Conservation (phyloP, 2,888 invertebrate genomes). For the Polyploca ridens region DNA sequence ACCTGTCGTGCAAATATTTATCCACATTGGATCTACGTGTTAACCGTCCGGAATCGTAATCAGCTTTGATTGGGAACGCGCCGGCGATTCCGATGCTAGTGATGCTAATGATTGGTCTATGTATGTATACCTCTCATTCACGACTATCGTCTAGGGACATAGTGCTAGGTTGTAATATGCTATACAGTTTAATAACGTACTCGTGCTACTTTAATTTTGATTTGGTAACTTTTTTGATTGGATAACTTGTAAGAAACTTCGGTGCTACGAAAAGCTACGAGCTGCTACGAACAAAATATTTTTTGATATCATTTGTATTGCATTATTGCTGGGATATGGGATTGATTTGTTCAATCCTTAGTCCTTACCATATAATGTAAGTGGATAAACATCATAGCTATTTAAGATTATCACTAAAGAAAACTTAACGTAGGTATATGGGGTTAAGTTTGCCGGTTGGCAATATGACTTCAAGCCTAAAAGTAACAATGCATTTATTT, state of each 20-base stretch:
- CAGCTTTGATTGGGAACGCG: conserved; percentile 69
- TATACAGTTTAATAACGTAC: neutral
- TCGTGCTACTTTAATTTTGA: too few species aligned
- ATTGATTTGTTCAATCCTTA: neutral
- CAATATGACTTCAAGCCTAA: neutral
- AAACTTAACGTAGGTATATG: neutral
- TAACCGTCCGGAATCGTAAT: conserved; percentile 77
- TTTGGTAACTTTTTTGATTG: neutral
- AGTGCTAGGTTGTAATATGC: neutral
- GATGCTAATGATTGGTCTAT: conserved; percentile 20
- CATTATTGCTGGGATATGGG: neutral
- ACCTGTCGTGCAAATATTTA: conserved; percentile 83
- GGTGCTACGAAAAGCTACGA: neutral
- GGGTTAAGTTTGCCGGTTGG: too few species aligned
- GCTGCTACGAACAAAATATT: neutral
- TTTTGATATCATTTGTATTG: neutral
- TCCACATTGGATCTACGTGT: conserved; percentile 79
- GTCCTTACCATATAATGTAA: too few species aligned
- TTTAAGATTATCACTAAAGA: too few species aligned
- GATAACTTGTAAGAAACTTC: neutral
- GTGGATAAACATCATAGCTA: too few species aligned
- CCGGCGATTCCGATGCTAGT: conserved; percentile 13
- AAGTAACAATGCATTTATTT: conserved; percentile 10
- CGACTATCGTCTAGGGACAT: neutral
- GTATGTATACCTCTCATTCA: conserved; percentile 1